Percentiles rank a stretch among this genome's conserved stretches.
Evolutionary conservation across 2,888 invertebrate species (phyloP).

Genomic region (Toxonevra muliebris): DNA sequence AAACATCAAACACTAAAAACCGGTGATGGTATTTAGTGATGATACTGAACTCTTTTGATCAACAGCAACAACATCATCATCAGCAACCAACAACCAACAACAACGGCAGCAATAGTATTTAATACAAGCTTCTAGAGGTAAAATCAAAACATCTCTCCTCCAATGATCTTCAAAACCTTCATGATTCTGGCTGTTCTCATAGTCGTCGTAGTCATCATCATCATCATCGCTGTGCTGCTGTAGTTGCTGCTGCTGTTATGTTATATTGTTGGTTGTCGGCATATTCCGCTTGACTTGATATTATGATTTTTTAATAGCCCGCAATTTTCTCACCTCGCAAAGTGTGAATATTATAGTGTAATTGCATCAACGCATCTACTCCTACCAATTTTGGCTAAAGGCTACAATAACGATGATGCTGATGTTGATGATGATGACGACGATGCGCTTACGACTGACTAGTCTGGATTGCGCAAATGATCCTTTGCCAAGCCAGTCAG

Average conservation of each 20-base stretch:
- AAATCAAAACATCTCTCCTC: no score
- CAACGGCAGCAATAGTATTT: neutral
- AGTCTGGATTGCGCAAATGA: slow-evolving; percentile 29
- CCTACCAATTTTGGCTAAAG: slow-evolving; percentile 62
- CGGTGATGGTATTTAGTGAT: no score
- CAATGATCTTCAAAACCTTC: no score
- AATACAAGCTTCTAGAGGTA: no score
- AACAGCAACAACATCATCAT: slow-evolving; percentile 3
- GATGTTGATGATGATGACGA: slow-evolving; percentile 3
- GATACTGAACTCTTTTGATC: slow-evolving; percentile 10
- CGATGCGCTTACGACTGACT: neutral
- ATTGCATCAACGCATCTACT: slow-evolving; percentile 66
- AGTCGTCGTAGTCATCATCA: slow-evolving; percentile 20
- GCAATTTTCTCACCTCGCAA: slow-evolving; percentile 66
- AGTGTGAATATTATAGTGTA: slow-evolving; percentile 67
- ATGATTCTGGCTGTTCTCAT: no score
- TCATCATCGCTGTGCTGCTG: slow-evolving; percentile 40
- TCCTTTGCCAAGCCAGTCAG: slow-evolving; percentile 14
- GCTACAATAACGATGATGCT: slow-evolving; percentile 32
- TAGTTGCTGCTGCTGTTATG: slow-evolving; percentile 20
- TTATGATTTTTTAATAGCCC: slow-evolving; percentile 66
- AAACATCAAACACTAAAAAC: slow-evolving; percentile 2
- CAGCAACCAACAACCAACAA: neutral
- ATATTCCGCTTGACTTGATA: slow-evolving; percentile 46
- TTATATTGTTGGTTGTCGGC: slow-evolving; percentile 10